phyloP scores from a whole-genome alignment of 2,888 invertebrate genomes.

The Entomobrya proxima region DNA sequence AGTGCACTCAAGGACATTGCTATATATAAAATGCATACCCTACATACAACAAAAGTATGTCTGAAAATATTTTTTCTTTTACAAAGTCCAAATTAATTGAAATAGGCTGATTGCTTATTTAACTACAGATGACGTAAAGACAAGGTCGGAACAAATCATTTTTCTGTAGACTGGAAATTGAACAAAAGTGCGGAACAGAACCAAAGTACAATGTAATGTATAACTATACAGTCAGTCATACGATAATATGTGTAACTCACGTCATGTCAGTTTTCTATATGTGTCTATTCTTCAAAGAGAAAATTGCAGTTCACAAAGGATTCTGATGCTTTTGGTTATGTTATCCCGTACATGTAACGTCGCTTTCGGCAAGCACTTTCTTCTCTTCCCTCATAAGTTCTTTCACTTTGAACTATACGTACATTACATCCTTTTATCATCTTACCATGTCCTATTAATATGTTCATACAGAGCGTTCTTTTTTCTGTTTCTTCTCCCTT shows the following conservation, averaged over 20 bases:
- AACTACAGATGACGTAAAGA: too few relatives aligned
- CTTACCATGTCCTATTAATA: constrained; percentile 74
- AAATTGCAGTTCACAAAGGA: constrained; percentile 71
- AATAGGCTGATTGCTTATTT: too few relatives aligned
- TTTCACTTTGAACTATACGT: constrained; percentile 17
- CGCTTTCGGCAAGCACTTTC: constrained; percentile 70
- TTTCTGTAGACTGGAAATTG: too few relatives aligned
- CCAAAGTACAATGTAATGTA: too few relatives aligned
- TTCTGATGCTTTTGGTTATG: constrained; percentile 57
- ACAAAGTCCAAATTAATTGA: too few relatives aligned
- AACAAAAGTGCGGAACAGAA: too few relatives aligned
- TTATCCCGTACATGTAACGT: constrained; percentile 52
- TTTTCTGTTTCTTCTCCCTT: constrained; percentile 59
- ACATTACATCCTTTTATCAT: constrained; percentile 65
- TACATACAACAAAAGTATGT: too few relatives aligned
- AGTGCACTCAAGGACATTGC: too few relatives aligned
- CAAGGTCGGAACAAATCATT: too few relatives aligned
- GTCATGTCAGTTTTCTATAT: background rate
- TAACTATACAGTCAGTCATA: too few relatives aligned
- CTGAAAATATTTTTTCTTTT: too few relatives aligned
- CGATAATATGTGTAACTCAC: background rate
- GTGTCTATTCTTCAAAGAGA: constrained; percentile 60
- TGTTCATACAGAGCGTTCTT: constrained; percentile 60
- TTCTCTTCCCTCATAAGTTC: constrained; percentile 34
- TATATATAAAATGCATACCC: too few relatives aligned